Evolutionary conservation across 2,113 vertebrate genomes (phyloP), one percentile per base, ranked within the genome.

Genomic region (Lutjanus erythropterus): DNA sequence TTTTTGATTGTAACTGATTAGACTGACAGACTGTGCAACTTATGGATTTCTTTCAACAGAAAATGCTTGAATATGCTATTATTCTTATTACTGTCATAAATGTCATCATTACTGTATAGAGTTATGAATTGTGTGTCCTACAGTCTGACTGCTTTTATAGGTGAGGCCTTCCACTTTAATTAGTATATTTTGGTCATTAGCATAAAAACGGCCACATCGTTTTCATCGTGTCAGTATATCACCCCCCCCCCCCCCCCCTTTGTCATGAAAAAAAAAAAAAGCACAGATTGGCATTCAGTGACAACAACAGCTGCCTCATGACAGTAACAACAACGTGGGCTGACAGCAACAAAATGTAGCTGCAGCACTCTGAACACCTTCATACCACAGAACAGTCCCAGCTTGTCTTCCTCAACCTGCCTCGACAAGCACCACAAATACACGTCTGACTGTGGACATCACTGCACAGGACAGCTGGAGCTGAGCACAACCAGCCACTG

Each of bases 331-430:
- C 33, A 21, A 10, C 6, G 25, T 6, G 9, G 6, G 21, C 55
- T n/a, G 42, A 23, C 4, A 6, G 21, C 15, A 37, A 14, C 47
- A 41, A 18, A 41, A 64, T 9, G 41, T 1, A 58, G 42, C 65
- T 72, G 49, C 42, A 44, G 25, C 2, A 29, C 33, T 75, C 21
- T 69, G 49, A 71, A 70, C 35, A 67, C 66, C 86, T 84, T 88
- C 90, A 93, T 92, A 85, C 88, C 92, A 86, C 65, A 76, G 74
- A 84, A 56, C 41, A 33, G 89, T 88, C 79, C 42, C 50, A 47
- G 84, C 90, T 76, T 87, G 90, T 85, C 89, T 37, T 4, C 27
- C n/a, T 29, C 39, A 37, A 75, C 93, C 80, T 89, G 93, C 72
- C 86, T 56, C 6, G 25, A 88, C 92, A 91, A 21, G 92, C 72